These are phyloP conservation scores for Conops quadrifasciatus DNA, from an alignment of 2,888 invertebrate species.

Conservation along the genomic window DNA sequence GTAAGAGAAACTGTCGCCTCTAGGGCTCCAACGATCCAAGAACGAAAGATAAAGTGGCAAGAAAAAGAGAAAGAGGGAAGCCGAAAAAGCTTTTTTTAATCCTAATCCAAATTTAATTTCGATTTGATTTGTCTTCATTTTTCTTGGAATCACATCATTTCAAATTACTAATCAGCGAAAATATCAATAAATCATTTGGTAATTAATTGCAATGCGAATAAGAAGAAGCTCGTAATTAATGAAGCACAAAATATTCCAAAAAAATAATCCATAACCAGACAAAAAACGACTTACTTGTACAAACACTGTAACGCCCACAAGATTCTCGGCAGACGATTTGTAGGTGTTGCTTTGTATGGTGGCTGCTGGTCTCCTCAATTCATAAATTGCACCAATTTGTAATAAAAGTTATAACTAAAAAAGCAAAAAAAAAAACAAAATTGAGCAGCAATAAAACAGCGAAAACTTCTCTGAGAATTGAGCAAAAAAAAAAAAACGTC, in stretches of 20 bases:
- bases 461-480: background rate
- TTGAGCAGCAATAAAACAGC: background rate
- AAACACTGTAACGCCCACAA: background rate
- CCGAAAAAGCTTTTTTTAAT: too few relatives aligned
- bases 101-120: too few relatives aligned
- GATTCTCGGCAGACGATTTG: slow-evolving; percentile 8
- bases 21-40: background rate
- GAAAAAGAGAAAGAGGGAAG: too few relatives aligned
- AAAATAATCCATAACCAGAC: too few relatives aligned
- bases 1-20: background rate
- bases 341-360: slow-evolving; percentile 17
- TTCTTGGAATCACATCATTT: too few relatives aligned
- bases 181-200: too few relatives aligned
- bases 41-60: background rate
- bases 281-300: background rate
- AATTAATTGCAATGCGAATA: too few relatives aligned
- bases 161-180: too few relatives aligned
- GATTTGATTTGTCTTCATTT: too few relatives aligned
- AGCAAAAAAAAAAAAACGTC: background rate
- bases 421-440: background rate
- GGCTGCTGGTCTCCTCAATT: background rate
- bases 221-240: too few relatives aligned
- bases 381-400: background rate
- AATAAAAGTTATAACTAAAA: background rate
- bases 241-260: too few relatives aligned